Base-by-base conservation (phyloP, 2,888 invertebrate species). In the Diaperis boleti region DNA sequence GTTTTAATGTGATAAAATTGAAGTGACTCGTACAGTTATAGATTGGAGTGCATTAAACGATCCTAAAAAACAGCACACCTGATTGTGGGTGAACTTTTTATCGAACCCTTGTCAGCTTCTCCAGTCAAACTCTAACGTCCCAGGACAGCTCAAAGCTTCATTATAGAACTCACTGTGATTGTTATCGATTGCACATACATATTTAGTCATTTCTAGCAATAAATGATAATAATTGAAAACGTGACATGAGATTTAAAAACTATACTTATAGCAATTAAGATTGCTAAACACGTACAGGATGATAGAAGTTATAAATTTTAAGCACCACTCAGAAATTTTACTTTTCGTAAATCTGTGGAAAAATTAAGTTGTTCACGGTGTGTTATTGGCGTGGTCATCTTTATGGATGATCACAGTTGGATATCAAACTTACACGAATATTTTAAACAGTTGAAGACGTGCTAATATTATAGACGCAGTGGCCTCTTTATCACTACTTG, bases 351-450 rank as follows among this genome's bases (percentile, higher is more conserved):
- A 5, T 26, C n/a, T 26, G 26, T 26, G 26, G 3, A 18, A 42
- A 42, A 20, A 20, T 42, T 42, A 42, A 42, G 42, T 20, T 13
- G 15, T 42, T 5, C 1, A 18, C 42, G 8, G 20, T 42, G 20
- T 18, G 15, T 42, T 42, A 39, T 20, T 22, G 20, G 42, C 10
- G 15, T 5, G 15, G 42, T 42, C 42, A 22, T 42, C 20, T 18
- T 42, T 42, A 42, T 42, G 42, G 14, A 22, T 42, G 22, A 5
- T 42, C 42, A 20, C 42, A 42, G 42, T 42, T 4, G 42, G 42
- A 42, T 17, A 18, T 20, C 20, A 11, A 1, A 11, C 1, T 41
- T 42, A 10, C 20, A 42, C 8, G 42, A 42, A 42, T 42, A 42
- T 20, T 22, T 22, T 42, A 42, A 42, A 39, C 3, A 39, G 14